A percentile compares a stretch with the other conserved stretches of the same genome.
These are phyloP conservation scores for Hoplias malabaricus DNA, from an alignment of 2,113 vertebrate species.

Conservation along the genomic window DNA sequence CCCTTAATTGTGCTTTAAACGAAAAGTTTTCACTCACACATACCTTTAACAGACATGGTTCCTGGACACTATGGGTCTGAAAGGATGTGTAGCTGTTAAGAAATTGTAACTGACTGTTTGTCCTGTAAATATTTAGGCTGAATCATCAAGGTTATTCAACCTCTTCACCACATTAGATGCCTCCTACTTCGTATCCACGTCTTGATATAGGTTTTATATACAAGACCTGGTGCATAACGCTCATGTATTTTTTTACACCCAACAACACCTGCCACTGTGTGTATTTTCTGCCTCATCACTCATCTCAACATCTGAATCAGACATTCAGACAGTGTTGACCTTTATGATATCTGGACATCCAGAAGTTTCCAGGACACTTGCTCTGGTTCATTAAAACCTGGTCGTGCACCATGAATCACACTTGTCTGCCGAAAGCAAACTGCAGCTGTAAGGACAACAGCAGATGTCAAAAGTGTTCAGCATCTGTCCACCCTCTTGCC, in stretches of 20 bases:
- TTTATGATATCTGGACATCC: background rate
- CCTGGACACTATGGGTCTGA: too few species aligned
- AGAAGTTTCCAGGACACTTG: slow-evolving; percentile 3
- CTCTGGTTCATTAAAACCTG: background rate
- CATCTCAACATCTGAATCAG: slow-evolving; percentile 11
- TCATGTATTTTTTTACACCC: background rate
- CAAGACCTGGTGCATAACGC: background rate
- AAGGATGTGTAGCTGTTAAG: too few species aligned
- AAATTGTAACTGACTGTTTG: slow-evolving; percentile 8
- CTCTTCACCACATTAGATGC: background rate
- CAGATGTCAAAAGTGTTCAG: background rate
- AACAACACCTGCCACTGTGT: background rate
- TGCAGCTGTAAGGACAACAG: background rate
- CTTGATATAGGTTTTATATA: background rate
- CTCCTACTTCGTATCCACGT: background rate
- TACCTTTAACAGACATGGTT: too few species aligned
- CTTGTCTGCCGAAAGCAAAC: background rate
- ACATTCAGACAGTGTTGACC: slow-evolving; percentile 3
- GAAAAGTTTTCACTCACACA: too few species aligned
- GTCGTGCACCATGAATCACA: background rate
- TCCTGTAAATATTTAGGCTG: slow-evolving; percentile 22
- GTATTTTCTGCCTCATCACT: background rate
- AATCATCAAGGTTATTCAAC: slow-evolving; percentile 9
- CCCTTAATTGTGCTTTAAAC: too few species aligned
- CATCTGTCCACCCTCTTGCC: background rate